Evolutionary conservation across 1,140 invertebrate genomes (phyloP), one percentile per base, ranked within the genome.

Genomic region (Megathymus violae): DNA sequence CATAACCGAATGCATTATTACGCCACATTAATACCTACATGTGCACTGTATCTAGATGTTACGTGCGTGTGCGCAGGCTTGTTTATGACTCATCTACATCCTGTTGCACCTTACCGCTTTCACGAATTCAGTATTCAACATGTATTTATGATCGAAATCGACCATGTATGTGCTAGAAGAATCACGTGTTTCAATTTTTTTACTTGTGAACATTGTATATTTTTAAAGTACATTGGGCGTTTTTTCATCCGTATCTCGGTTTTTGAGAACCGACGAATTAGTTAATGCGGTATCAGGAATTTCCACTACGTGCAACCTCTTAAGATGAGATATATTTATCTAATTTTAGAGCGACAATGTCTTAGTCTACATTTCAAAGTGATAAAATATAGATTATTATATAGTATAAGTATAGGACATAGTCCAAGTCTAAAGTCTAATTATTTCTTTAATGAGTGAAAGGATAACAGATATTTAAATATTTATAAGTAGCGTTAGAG

Each of bases 91-190:
- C 80, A 85, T 14, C n/a, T 48, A 74, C 77, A 89, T 89, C 82
- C 86, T 87, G 83, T 80, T 87, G 76, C 73, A 80, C 77, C 77
- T 79, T 85, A 51, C 58, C 58, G 82, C 86, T 89, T 89, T 89
- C 84, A 77, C 86, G 74, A 64, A 77, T 74, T 74, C 62, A 58
- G 41, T 71, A 67, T 67, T 67, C 69, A 22, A 65, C 60, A n/a
- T n/a, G 19, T 41, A 14, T 2, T 1, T 58, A 31, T 44, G 25
- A 58, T 4, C 22, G n/a, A 31, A 31, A 31, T 31, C 27, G 27
- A 25, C 4, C 13, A 13, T 15, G 14, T 44, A 22, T 19, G 11
- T 22, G 13, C 14, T 34, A 13, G 36, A 34, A n/a, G 25, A 13
- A 34, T 36, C 11, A 44, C 10, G 4, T 2, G 5, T 22, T 22